phyloP scores from a whole-genome alignment of 2,888 invertebrate species.

The Parnassius glacialis region DNA sequence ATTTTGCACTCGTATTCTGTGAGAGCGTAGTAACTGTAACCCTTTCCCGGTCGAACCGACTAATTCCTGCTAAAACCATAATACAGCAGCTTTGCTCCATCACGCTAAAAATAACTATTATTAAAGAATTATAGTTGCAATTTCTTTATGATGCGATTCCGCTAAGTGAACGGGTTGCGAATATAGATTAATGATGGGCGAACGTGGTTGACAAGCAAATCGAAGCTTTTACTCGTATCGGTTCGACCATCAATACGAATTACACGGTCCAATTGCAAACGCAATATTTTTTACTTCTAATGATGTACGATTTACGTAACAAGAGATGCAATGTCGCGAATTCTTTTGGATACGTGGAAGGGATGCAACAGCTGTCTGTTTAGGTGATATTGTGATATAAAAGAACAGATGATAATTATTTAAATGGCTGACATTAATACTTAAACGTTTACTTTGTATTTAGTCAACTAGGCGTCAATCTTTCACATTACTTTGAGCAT shows the following conservation, averaged over 20 bases:
- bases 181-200: slow-evolving; percentile 48
- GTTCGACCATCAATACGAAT: slow-evolving; percentile 70
- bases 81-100: too few relatives aligned
- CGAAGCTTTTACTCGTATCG: slow-evolving; percentile 30
- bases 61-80: too few relatives aligned
- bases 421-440: too few relatives aligned
- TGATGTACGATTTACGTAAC: slow-evolving; percentile 3
- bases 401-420: too few relatives aligned
- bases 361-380: slow-evolving; percentile 5
- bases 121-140: neutral
- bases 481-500: too few relatives aligned
- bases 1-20: too few relatives aligned
- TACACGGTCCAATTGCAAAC: slow-evolving; percentile 55
- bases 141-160: slow-evolving; percentile 1
- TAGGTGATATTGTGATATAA: too few relatives aligned
- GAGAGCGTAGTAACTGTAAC: too few relatives aligned
- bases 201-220: slow-evolving; percentile 33
- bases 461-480: too few relatives aligned
- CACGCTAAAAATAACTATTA: too few relatives aligned
- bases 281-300: slow-evolving; percentile 21
- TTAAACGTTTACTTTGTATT: too few relatives aligned
- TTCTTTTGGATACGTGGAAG: slow-evolving; percentile 6
- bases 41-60: too few relatives aligned
- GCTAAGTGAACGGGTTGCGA: slow-evolving; percentile 30
- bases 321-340: neutral